Conservation (phyloP, 2,888 invertebrate genomes). For the Venustoraphidia nigricollis region DNA sequence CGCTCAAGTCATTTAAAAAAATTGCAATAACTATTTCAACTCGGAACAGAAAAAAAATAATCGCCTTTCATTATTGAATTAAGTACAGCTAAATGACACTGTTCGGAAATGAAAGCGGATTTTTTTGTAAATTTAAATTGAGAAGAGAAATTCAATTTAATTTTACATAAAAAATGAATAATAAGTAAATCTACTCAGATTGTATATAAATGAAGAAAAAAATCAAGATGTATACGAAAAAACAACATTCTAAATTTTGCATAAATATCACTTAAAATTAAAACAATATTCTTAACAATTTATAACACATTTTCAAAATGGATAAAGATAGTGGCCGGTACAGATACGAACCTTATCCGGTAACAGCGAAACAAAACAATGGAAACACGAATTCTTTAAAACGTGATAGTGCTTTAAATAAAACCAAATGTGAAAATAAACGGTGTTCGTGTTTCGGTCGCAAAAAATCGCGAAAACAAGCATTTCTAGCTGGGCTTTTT, state of each 20-base stretch:
- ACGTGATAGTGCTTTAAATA: constrained; percentile 19
- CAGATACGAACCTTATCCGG: constrained; percentile 29
- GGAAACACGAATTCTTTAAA: constrained; percentile 21
- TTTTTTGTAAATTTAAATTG: too few species aligned
- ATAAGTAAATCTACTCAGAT: neutral
- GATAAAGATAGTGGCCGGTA: constrained; percentile 23
- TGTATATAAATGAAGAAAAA: neutral
- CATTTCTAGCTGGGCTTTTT: constrained; percentile 56
- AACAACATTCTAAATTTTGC: neutral
- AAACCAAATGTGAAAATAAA: constrained; percentile 17
- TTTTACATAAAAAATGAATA: too few species aligned
- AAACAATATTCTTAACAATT: too few species aligned
- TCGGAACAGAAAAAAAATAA: too few species aligned
- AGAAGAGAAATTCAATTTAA: too few species aligned
- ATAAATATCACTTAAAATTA: too few species aligned
- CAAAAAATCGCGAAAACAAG: constrained; percentile 30
- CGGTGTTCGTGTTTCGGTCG: constrained; percentile 18
- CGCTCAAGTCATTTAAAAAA: too few species aligned
- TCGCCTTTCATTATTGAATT: too few species aligned
- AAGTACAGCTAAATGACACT: too few species aligned
- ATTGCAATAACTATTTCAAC: too few species aligned
- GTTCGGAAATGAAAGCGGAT: too few species aligned
- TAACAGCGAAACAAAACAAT: constrained; percentile 16
- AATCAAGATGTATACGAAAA: neutral
- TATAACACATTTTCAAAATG: constrained; percentile 14